These are phyloP conservation scores for Mylabris phalerata DNA, from an alignment of 1,140 invertebrate genomes.

Conservation along the genomic window DNA sequence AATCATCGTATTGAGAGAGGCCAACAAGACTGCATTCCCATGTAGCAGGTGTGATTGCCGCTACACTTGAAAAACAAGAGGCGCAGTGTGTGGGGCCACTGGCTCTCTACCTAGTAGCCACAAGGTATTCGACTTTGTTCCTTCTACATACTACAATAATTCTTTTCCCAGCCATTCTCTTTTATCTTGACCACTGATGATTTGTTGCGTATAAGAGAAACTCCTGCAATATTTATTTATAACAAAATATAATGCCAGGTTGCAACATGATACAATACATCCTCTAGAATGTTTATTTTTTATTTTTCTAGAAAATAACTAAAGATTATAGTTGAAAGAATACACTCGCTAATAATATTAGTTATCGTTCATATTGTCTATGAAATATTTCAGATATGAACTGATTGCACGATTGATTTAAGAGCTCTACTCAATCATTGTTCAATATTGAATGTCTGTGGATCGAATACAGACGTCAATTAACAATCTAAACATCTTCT, in stretches of 20 bases:
- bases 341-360: too few species aligned
- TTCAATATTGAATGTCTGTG: too few species aligned
- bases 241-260: conserved; percentile 9
- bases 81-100: conserved; percentile 12
- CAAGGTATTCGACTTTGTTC: conserved; percentile 8
- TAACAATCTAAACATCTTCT: too few species aligned
- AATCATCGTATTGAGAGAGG: conserved; percentile 1
- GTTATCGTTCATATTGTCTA: too few species aligned
- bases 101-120: conserved; percentile 9
- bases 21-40: conserved; percentile 16
- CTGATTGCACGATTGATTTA: too few species aligned
- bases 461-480: too few species aligned
- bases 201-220: conserved; percentile 9
- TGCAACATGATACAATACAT: conserved; percentile 8
- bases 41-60: conserved; percentile 18
- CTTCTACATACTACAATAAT: background rate
- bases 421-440: too few species aligned
- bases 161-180: conserved; percentile 10
- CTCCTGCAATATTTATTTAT: conserved; percentile 9
- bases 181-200: conserved; percentile 11
- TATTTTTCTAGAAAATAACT: too few species aligned
- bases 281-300: background rate
- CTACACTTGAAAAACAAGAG: conserved; percentile 13
- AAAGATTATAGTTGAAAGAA: too few species aligned
- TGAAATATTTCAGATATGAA: too few species aligned